A percentile compares a stretch with the other conserved stretches of the same genome.
Conservation (phyloP, 2,113 vertebrate genomes). For the Columbina picui region DNA sequence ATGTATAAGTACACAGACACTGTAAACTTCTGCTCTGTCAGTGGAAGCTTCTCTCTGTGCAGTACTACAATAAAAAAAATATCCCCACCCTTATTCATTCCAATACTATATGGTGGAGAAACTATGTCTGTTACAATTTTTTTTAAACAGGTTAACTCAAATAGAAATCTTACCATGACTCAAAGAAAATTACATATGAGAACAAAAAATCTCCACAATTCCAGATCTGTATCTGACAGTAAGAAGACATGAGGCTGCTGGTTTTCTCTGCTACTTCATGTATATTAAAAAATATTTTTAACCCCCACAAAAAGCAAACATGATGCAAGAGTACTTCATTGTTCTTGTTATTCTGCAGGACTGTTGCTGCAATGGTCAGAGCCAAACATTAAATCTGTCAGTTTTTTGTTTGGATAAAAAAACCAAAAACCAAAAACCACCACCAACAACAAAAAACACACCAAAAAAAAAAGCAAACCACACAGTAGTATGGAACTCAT, state of each 20-base stretch:
- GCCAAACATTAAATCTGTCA: background rate
- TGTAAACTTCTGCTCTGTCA: background rate
- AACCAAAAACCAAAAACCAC: too few species aligned
- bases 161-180: background rate
- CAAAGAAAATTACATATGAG: background rate
- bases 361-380: background rate
- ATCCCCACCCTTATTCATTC: too few species aligned
- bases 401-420: background rate
- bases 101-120: background rate
- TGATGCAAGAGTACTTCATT: background rate
- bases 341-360: background rate
- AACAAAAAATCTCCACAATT: background rate
- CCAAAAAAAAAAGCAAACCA: too few species aligned
- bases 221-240: background rate
- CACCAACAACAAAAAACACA: too few species aligned
- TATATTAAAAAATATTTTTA: background rate
- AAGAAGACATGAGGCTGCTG: background rate
- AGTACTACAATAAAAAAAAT: background rate
- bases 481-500: background rate
- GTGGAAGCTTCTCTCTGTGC: background rate
- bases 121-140: rapidly evolving
- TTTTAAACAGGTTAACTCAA: background rate
- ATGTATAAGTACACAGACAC: background rate
- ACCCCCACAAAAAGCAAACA: background rate
- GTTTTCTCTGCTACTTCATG: background rate